Base-by-base conservation (phyloP, 2,888 invertebrate genomes). In the Chironomus tentans region DNA sequence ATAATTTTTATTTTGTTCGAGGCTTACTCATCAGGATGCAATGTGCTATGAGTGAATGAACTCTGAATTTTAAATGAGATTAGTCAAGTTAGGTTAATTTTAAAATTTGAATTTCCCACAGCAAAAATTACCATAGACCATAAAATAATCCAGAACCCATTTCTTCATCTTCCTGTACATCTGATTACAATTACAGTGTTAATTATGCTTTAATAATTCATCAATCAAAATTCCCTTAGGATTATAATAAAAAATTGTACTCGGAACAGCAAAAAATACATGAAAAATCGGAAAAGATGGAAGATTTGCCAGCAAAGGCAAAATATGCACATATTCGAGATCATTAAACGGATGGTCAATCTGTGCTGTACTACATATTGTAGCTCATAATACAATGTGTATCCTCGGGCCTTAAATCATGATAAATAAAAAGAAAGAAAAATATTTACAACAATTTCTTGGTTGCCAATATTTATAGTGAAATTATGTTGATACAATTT, bases 401-500 rank as follows among this genome's bases (percentile, higher is more conserved):
- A 65, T 65, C 65, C 65, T 65, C 65, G 24, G 65, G 65, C 65
- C 21, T 65, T 65, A 65, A 65, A 65, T 65, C 65, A 65, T 21
- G 65, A 65, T 65, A 65, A 65, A 13, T 21, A 56, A 56, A 18
- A 15, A 50, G 6, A 50, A n/a, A 50, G 50, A 56, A 28, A 28
- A 28, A 28, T 28, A 28, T n/a, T 15, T 50, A 56, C 56, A 56
- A 56, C 56, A 56, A 56, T 56, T 56, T 56, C 56, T 56, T 56
- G 56, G 56, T 56, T 65, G 21, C 65, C 21, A 24, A 24, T 24
- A 65, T 65, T 24, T 65, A 65, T 65, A 68, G 46, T 15, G 62
- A 72, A 72, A 50, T 72, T 72, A 72, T 72, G 72, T 61, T 72
- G 50, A 72, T 72, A 28, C 68, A 68, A 61, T 72, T 72, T 72